A percentile compares a stretch with the other conserved stretches of the same genome.
phyloP scores from a whole-genome alignment of 2,797 vertebrate genomes.

The Phataginus tetradactyla region DNA sequence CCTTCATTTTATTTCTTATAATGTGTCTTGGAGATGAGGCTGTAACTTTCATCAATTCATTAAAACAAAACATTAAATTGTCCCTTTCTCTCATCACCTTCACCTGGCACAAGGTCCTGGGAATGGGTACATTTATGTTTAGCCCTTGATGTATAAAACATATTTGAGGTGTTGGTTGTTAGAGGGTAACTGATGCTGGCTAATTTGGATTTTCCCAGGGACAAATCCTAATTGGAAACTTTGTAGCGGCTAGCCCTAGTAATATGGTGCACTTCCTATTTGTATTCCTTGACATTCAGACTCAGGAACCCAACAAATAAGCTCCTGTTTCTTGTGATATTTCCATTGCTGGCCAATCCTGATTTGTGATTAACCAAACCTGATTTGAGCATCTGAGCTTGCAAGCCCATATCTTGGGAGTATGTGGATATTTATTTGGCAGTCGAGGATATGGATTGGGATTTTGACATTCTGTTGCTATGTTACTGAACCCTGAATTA shows the following conservation, averaged over 20 bases:
- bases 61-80: background rate
- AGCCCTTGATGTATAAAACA: background rate
- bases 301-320: background rate
- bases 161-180: background rate
- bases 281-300: background rate
- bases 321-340: background rate
- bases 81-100: background rate
- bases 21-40: background rate
- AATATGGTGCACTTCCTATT: background rate
- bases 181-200: background rate
- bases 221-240: background rate
- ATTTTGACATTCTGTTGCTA: background rate
- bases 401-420: background rate
- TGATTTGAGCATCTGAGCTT: background rate
- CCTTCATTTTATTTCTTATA: background rate
- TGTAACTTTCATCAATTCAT: conserved; percentile 3
- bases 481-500: conserved; percentile 47
- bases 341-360: background rate
- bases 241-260: background rate
- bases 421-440: background rate
- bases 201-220: background rate
- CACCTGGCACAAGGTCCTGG: background rate
- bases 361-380: background rate
- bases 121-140: background rate
- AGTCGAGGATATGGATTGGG: background rate